These are phyloP conservation scores for Aromia moschata DNA, from an alignment of 2,888 invertebrate genomes.

Conservation along the genomic window DNA sequence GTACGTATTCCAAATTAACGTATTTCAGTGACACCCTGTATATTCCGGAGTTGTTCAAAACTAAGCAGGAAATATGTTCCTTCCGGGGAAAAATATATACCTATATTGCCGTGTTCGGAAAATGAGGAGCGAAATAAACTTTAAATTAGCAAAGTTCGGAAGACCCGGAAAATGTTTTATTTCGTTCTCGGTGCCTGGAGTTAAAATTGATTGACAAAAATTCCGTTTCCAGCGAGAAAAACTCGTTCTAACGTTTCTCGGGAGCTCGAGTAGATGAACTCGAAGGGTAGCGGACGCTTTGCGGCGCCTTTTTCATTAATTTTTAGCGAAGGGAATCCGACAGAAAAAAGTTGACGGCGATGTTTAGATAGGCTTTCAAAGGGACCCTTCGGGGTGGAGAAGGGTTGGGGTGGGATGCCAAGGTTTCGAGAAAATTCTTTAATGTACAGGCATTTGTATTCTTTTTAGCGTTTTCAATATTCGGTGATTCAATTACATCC, in stretches of 20 bases:
- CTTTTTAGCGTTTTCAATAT: too few relatives aligned
- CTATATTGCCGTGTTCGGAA: background rate
- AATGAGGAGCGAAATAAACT: conserved; percentile 13
- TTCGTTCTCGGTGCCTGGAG: background rate
- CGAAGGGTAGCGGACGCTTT: conserved; percentile 1
- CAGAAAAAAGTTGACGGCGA: background rate
- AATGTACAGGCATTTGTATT: too few relatives aligned
- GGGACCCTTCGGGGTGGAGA: background rate
- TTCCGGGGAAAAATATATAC: background rate
- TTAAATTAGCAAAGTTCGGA: conserved; percentile 21
- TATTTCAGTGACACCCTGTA: too few relatives aligned
- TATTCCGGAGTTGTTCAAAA: too few relatives aligned
- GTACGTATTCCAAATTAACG: too few relatives aligned
- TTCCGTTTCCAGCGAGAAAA: conserved; percentile 19
- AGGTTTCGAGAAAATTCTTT: too few relatives aligned
- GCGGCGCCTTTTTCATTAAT: conserved; percentile 6
- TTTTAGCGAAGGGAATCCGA: conserved; percentile 10
- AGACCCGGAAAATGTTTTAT: conserved; percentile 12
- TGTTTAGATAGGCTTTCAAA: background rate
- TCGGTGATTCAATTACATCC: too few relatives aligned
- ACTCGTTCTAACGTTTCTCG: conserved; percentile 18
- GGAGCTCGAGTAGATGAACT: conserved; percentile 5
- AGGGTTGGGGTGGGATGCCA: background rate
- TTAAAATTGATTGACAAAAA: conserved; percentile 17
- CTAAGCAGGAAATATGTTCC: background rate